These are phyloP conservation scores for Byasa hedistus DNA, from an alignment of 2,888 invertebrate genomes.

Conservation along the genomic window DNA sequence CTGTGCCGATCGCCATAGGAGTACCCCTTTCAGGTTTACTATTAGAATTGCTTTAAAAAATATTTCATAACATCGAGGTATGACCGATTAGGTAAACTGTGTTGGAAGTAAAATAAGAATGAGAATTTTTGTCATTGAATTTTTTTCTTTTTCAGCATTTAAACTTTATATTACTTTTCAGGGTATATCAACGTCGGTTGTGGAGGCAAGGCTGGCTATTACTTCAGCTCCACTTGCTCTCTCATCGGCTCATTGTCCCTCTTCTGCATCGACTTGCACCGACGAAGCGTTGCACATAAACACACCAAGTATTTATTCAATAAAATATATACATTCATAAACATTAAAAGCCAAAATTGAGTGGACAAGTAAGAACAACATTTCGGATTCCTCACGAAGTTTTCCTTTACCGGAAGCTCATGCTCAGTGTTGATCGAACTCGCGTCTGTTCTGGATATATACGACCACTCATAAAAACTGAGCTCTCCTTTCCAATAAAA, in stretches of 20 bases:
- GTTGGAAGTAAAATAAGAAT: too few relatives aligned
- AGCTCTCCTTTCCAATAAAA: too few relatives aligned
- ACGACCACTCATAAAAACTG: too few relatives aligned
- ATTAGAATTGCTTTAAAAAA: neutral
- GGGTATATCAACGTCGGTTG: conserved; percentile 89
- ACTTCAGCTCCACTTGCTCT: conserved; percentile 89
- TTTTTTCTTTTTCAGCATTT: neutral
- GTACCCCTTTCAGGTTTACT: conserved; percentile 87
- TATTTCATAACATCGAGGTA: too few relatives aligned
- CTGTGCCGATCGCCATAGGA: conserved; percentile 90
- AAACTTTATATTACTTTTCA: conserved; percentile 49
- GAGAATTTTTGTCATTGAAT: too few relatives aligned
- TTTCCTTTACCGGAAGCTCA: too few relatives aligned
- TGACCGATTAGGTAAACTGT: too few relatives aligned
- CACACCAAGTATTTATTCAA: conserved; percentile 77
- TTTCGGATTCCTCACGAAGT: too few relatives aligned
- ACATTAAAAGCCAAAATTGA: too few relatives aligned
- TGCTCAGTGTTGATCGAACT: too few relatives aligned
- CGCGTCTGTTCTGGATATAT: too few relatives aligned
- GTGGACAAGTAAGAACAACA: too few relatives aligned
- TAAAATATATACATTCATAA: neutral
- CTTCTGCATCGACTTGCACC: conserved; percentile 90
- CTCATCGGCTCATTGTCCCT: conserved; percentile 87
- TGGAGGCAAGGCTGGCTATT: conserved; percentile 89
- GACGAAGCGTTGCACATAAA: conserved; percentile 86